These are phyloP conservation scores for Vombatus ursinus DNA, from an alignment of 2,113 vertebrate genomes.

Conservation along the genomic window DNA sequence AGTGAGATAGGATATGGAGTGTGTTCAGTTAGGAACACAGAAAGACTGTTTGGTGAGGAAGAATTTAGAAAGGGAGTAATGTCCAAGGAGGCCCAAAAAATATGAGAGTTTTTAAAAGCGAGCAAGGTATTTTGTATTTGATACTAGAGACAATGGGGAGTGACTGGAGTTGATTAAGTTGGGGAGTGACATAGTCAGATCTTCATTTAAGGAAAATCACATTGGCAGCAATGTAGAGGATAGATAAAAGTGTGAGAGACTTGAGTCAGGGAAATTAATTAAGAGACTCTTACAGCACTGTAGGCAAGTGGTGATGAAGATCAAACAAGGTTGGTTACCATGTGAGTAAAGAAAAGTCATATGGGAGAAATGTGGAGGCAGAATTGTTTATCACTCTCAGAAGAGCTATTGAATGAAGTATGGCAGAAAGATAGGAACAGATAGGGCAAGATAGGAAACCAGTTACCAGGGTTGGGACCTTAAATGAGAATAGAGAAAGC, in stretches of 20 bases:
- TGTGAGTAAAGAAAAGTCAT: neutral
- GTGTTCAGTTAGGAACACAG: neutral
- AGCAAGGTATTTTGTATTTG: neutral
- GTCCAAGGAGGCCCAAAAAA: neutral
- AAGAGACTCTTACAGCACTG: neutral
- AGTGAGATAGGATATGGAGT: neutral
- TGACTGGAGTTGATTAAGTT: neutral
- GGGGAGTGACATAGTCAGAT: neutral
- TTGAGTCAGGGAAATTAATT: neutral
- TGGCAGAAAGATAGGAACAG: neutral
- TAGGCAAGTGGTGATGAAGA: neutral
- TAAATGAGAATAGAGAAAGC: neutral
- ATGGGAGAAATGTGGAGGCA: neutral
- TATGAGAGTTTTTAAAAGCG: neutral
- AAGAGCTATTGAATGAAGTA: neutral
- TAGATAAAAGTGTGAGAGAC: neutral
- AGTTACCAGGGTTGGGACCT: neutral
- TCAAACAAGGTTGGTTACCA: neutral
- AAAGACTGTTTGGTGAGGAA: neutral
- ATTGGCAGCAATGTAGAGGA: neutral
- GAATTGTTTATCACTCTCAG: neutral
- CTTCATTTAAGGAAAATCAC: neutral
- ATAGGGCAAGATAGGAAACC: neutral
- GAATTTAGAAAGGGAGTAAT: neutral
- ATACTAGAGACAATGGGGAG: neutral